Percentiles rank a stretch among this genome's conserved stretches.
These are phyloP conservation scores for Biston stratarius DNA, from an alignment of 2,888 invertebrate species.

Conservation along the genomic window DNA sequence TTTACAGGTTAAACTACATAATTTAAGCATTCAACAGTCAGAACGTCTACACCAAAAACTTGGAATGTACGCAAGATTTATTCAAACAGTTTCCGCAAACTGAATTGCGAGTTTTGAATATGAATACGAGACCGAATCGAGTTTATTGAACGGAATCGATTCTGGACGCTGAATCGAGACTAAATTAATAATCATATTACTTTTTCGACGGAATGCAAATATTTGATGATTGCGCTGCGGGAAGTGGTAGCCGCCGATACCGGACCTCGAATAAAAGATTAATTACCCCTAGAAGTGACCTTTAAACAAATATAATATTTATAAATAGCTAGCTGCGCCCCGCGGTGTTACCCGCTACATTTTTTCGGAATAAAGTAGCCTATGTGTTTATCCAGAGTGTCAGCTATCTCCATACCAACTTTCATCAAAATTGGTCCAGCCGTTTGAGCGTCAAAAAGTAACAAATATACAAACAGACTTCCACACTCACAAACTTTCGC, in stretches of 20 bases:
- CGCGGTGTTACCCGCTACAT: too few relatives aligned
- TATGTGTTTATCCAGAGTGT: too few relatives aligned
- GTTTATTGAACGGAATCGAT: conserved; percentile 66
- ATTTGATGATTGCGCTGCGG: conserved; percentile 82
- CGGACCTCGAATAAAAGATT: conserved; percentile 2
- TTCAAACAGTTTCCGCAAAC: conserved; percentile 56
- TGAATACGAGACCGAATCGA: conserved; percentile 52
- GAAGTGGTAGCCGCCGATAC: conserved; percentile 66
- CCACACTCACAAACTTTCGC: too few relatives aligned
- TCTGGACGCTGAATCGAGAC: conserved; percentile 70
- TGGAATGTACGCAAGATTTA: conserved; percentile 21
- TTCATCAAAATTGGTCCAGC: too few relatives aligned
- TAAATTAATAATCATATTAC: conserved; percentile 86
- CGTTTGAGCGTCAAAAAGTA: too few relatives aligned
- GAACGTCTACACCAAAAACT: conserved; percentile 20
- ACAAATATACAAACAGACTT: too few relatives aligned
- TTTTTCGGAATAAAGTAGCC: too few relatives aligned
- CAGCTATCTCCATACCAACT: too few relatives aligned
- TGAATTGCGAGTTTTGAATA: conserved; percentile 70
- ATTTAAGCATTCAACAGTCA: conserved; percentile 5
- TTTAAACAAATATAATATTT: not conserved
- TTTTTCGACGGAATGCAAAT: conserved; percentile 84
- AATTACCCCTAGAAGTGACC: conserved; percentile 2
- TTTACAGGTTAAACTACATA: not conserved
- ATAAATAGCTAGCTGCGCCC: too few relatives aligned